phyloP scores from a whole-genome alignment of 2,113 vertebrate species.

The Cnemophilus loriae region DNA sequence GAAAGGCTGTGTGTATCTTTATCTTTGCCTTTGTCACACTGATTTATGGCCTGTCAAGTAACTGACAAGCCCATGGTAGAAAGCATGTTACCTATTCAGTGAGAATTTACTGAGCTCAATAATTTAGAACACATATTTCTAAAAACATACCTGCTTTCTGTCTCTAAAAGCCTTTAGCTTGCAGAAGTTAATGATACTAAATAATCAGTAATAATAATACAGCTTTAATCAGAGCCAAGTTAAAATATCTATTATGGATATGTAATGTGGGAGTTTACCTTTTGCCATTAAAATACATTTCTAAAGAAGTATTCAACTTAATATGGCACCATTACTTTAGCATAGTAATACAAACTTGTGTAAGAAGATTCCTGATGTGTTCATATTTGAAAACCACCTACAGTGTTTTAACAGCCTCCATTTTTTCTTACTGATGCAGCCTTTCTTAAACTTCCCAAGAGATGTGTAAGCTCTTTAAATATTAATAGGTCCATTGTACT shows the following conservation, averaged over 20 bases:
- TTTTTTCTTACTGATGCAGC: background rate
- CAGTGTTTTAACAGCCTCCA: background rate
- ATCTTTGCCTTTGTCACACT: constrained; percentile 68
- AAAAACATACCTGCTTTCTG: background rate
- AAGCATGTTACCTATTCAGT: constrained; percentile 11
- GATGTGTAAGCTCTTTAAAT: background rate
- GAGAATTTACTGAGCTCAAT: background rate
- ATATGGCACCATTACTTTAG: background rate
- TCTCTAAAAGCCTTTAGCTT: background rate
- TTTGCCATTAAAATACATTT: background rate
- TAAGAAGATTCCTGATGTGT: background rate
- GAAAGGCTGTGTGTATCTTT: constrained; percentile 8
- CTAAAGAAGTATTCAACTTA: background rate
- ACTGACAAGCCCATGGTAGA: constrained; percentile 45
- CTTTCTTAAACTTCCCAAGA: background rate
- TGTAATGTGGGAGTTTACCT: background rate
- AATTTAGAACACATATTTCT: background rate
- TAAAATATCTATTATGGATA: background rate
- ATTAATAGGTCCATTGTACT: background rate
- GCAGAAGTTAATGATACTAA: background rate
- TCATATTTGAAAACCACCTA: background rate
- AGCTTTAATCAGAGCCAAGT: background rate
- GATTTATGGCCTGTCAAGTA: constrained; percentile 63
- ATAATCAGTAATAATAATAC: background rate
- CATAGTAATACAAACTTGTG: background rate